phyloP scores from a whole-genome alignment of 2,888 invertebrate genomes.

The Empis livida region DNA sequence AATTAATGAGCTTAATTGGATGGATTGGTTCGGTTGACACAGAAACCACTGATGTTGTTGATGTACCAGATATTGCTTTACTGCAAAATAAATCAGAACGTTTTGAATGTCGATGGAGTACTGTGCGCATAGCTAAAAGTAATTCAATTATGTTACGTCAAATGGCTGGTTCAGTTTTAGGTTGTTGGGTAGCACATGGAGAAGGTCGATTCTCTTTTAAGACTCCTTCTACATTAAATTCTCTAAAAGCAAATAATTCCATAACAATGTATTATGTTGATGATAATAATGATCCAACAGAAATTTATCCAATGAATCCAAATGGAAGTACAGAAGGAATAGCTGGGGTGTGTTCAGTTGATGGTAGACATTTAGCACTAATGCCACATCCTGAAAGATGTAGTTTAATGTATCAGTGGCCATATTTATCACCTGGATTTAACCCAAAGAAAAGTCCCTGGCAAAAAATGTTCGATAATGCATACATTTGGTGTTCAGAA shows the following conservation, averaged over 20 bases:
- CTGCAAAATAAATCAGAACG: constrained; percentile 82
- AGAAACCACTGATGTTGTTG: constrained; percentile 7
- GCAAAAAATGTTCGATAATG: constrained; percentile 85
- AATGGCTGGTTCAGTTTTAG: constrained; percentile 82
- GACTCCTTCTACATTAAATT: constrained; percentile 37
- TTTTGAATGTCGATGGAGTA: constrained; percentile 66
- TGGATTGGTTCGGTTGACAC: constrained; percentile 66
- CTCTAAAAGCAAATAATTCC: constrained; percentile 45
- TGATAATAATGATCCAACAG: constrained; percentile 60
- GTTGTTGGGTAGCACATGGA: constrained; percentile 94
- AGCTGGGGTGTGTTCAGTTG: constrained; percentile 76
- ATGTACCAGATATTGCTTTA: constrained; percentile 51
- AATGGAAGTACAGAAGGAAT: constrained; percentile 72
- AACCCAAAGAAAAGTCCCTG: constrained; percentile 63
- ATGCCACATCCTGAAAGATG: constrained; percentile 99
- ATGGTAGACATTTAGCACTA: constrained; percentile 91
- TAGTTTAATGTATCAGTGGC: constrained; percentile 82
- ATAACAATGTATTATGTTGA: constrained; percentile 75
- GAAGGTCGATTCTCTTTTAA: constrained; percentile 70
- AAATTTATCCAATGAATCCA: constrained; percentile 86
- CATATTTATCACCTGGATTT: constrained; percentile 47
- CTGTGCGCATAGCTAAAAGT: constrained; percentile 54
- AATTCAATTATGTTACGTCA: constrained; percentile 70
- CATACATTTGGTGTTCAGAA: constrained; percentile 51
- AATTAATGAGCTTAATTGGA: constrained; percentile 85